Conservation (phyloP, 2,113 vertebrate species). For the Anseranas semipalmata region DNA sequence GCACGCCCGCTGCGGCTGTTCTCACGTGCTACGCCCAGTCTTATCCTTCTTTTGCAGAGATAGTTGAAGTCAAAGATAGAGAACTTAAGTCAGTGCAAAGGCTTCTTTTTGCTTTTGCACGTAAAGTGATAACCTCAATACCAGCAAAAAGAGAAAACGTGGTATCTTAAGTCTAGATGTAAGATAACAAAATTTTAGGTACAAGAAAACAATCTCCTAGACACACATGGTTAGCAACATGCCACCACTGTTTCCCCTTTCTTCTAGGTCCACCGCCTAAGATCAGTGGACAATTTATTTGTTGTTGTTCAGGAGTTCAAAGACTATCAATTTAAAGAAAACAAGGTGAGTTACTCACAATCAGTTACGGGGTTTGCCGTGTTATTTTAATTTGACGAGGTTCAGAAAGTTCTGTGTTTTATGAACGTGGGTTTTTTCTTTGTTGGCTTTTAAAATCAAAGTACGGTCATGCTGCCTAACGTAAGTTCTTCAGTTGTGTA, state of each 20-base stretch:
- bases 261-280: conserved; percentile 87
- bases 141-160: fast-evolving
- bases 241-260: not conserved
- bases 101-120: fast-evolving
- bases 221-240: not conserved
- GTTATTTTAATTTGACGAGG: not conserved
- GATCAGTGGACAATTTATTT: conserved; percentile 96
- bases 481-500: not conserved
- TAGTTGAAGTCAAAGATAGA: fast-evolving
- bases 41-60: no score
- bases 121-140: fast-evolving
- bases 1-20: no score
- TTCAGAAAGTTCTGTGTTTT: not conserved
- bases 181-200: fast-evolving
- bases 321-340: conserved; percentile 89
- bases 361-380: not conserved
- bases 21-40: fast-evolving
- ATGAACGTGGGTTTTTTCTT: no score
- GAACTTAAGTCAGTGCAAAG: fast-evolving
- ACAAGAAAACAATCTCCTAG: not conserved
- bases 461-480: fast-evolving
- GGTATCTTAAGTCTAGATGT: no score
- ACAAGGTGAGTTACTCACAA: conserved; percentile 80
- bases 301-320: conserved; percentile 90
- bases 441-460: not conserved